A percentile compares a stretch with the other conserved stretches of the same genome.
Conservation (phyloP, 1,140 invertebrate species). For the Ostrea edulis region DNA sequence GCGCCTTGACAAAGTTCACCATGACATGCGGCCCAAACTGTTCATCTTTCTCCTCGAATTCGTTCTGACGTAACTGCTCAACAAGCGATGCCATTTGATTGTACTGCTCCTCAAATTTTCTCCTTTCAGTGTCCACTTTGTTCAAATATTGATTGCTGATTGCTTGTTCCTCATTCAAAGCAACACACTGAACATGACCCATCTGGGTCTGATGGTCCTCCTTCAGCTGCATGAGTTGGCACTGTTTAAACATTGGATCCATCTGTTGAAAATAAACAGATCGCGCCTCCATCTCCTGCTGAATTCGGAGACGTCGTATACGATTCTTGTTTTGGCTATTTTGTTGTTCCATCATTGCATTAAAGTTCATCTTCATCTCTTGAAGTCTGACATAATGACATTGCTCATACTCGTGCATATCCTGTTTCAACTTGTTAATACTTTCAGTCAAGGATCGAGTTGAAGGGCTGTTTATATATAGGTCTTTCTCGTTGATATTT, state of each 20-base stretch:
- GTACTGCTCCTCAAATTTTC: constrained; percentile 11
- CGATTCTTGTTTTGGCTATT: neutral
- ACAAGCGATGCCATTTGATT: constrained; percentile 45
- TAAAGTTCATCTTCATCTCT: neutral
- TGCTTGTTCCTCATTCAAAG: constrained; percentile 19
- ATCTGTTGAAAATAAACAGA: neutral
- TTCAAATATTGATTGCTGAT: neutral
- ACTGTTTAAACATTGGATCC: constrained; percentile 17
- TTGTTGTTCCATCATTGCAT: neutral
- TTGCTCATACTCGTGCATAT: constrained; percentile 10
- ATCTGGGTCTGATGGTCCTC: constrained; percentile 38
- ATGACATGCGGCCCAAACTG: constrained; percentile 51
- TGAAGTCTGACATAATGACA: neutral
- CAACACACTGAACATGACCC: constrained; percentile 19
- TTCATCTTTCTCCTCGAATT: constrained; percentile 38
- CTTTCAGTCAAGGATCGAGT: neutral
- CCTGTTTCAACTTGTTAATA: constrained; percentile 43
- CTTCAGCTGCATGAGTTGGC: constrained; percentile 41
- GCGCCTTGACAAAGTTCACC: constrained; percentile 51
- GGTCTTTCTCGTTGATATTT: neutral
- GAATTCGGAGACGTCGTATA: constrained; percentile 4
- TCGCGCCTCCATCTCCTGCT: constrained; percentile 46
- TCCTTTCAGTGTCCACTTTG: constrained; percentile 14
- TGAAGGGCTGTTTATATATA: neutral
- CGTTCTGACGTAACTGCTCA: constrained; percentile 34